A percentile compares a stretch with the other conserved stretches of the same genome.
Evolutionary conservation across 2,888 invertebrate genomes (phyloP).

Genomic region (Cantharis lateralis): DNA sequence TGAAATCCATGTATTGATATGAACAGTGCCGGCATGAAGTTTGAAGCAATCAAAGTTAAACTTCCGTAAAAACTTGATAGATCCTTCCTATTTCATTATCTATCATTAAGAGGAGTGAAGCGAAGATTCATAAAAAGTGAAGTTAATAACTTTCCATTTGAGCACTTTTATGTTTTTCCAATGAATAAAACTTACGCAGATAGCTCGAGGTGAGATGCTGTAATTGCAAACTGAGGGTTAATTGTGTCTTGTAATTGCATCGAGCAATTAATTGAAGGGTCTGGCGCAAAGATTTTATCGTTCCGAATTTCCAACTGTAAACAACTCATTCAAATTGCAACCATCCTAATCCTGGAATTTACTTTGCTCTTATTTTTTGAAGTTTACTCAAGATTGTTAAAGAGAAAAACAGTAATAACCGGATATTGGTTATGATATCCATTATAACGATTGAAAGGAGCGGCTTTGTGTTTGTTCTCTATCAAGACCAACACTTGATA

Average conservation of each 20-base stretch:
- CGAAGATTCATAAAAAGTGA: background rate
- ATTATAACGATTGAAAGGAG: slow-evolving; percentile 43
- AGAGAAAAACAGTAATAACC: background rate
- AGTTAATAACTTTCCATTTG: background rate
- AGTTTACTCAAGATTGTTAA: background rate
- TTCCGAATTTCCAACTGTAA: slow-evolving; percentile 28
- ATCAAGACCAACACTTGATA: slow-evolving; percentile 36
- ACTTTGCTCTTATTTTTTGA: background rate
- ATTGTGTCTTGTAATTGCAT: slow-evolving; percentile 37
- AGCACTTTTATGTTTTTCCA: background rate
- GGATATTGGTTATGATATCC: slow-evolving; percentile 31
- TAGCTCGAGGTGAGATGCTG: slow-evolving; percentile 29
- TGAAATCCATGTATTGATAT: background rate
- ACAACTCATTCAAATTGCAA: slow-evolving; percentile 30
- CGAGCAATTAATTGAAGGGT: slow-evolving; percentile 35
- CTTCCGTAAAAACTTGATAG: background rate
- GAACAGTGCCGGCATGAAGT: background rate
- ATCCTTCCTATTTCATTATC: background rate
- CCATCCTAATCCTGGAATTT: background rate
- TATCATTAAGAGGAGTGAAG: background rate
- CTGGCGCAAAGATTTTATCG: slow-evolving; percentile 34
- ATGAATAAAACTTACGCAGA: slow-evolving; percentile 17
- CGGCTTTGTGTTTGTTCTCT: slow-evolving; percentile 41
- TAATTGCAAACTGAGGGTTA: slow-evolving; percentile 37
- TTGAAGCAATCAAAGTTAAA: background rate